Evolutionary conservation across 2,888 invertebrate species (phyloP), one percentile per base, ranked within the genome.

Genomic region (Seira ritae): DNA sequence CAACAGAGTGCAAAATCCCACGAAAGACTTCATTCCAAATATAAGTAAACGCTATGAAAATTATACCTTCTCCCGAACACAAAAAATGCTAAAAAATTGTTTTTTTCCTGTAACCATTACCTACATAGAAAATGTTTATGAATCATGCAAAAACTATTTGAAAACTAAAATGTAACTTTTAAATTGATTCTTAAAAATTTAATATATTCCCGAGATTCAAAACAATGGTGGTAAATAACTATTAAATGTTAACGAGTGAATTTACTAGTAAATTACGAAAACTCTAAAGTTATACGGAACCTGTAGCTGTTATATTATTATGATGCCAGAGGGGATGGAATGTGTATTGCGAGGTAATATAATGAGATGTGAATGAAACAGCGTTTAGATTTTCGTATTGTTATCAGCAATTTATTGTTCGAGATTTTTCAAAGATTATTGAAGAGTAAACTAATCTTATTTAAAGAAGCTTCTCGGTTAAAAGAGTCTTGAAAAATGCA

Each of bases 1-100:
- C 84, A 84, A 77, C 86, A 86, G 71, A 80, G 80, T 80, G 86
- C 86, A 75, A 86, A 84, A 83, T 80, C 82, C 75, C 86, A 86
- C 68, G 86, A 84, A 80, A 80, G 82, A 81, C 84, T 86, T 80
- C 86, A 86, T 86, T 84, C 84, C 71, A 86, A 86, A 77, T 86
- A 86, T 77, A 86, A 86, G 76, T 86, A 82, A 84, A 55, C 42
- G 42, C 12, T 4, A 8, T 42, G 15, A 4, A 62, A 23, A 22
- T 62, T 4, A n/a, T n/a, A 62, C 15, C 62, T 12, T 66, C 15
- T 66, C 20, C 10, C 19, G 15, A 15, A 66, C 66, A 8, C n/a
- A 22, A 66, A 10, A 19, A 60, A 60, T 60, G 15, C n/a, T 46
- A 6, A 20, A 19, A 19, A 20, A 19, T 20, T 19, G 20, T 19